Conservation (phyloP, 2,888 invertebrate genomes). For the Trachelus troglodyta region DNA sequence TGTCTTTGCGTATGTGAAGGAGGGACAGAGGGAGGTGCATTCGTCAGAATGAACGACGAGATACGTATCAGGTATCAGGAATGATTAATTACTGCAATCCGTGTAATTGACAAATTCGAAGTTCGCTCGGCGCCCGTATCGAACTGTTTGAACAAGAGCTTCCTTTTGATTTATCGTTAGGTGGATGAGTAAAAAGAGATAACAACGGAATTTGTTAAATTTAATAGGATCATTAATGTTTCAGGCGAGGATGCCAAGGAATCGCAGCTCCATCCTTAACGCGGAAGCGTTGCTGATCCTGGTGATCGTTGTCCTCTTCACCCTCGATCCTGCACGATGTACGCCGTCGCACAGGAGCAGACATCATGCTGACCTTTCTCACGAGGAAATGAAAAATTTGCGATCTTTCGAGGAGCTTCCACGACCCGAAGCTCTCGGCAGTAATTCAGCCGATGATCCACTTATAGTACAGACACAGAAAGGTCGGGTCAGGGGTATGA, state of each 20-base stretch:
- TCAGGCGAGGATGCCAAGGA: constrained; percentile 54
- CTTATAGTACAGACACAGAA: constrained; percentile 82
- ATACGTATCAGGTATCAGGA: too few relatives aligned
- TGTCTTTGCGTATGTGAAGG: too few relatives aligned
- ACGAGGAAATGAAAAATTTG: constrained; percentile 47
- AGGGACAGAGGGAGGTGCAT: too few relatives aligned
- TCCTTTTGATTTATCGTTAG: too few relatives aligned
- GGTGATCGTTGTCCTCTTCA: constrained; percentile 40
- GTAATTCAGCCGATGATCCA: constrained; percentile 72
- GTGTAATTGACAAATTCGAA: too few relatives aligned
- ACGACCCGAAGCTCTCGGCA: constrained; percentile 41
- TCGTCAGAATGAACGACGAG: too few relatives aligned
- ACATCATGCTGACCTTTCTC: constrained; percentile 58
- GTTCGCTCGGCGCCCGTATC: too few relatives aligned
- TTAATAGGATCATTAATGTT: constrained; percentile 6
- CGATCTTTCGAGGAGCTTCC: constrained; percentile 35
- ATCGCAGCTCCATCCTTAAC: constrained; percentile 48
- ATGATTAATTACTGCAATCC: too few relatives aligned
- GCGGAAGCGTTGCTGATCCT: constrained; percentile 48
- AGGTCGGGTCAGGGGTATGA: constrained; percentile 81
- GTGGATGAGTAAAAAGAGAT: too few relatives aligned
- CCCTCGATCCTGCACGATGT: constrained; percentile 49
- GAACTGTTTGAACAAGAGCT: too few relatives aligned
- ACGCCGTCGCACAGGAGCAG: constrained; percentile 60
- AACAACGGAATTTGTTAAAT: too few relatives aligned